phyloP scores from a whole-genome alignment of 2,888 invertebrate species.

The Ormyrus labotus region DNA sequence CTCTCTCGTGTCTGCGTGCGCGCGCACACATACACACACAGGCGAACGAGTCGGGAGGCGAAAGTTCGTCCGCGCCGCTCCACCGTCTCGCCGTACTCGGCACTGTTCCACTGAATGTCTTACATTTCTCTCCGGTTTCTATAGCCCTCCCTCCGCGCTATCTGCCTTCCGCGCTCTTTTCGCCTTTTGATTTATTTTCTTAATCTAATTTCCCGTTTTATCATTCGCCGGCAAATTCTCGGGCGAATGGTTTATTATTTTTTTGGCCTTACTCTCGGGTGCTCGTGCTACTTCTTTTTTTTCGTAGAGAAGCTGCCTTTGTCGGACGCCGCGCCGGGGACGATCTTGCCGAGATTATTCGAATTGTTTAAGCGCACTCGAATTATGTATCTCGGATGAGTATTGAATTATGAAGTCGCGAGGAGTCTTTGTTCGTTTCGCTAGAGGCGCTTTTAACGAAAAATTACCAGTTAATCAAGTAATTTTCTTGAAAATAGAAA shows the following conservation, averaged over 20 bases:
- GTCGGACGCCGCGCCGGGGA: background rate
- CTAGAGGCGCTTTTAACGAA: background rate
- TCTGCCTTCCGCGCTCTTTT: slow-evolving; percentile 36
- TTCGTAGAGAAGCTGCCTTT: background rate
- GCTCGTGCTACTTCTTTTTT: background rate
- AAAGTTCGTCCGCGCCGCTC: background rate
- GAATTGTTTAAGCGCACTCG: slow-evolving; percentile 41
- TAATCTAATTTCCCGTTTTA: slow-evolving; percentile 52
- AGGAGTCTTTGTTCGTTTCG: background rate
- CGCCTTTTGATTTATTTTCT: slow-evolving; percentile 50
- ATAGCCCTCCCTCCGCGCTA: background rate
- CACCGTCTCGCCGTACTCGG: slow-evolving; percentile 1
- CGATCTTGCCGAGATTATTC: slow-evolving; percentile 43
- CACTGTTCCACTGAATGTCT: slow-evolving; percentile 23
- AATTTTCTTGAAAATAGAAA: too few species aligned
- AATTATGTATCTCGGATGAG: slow-evolving; percentile 28
- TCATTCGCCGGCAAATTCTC: slow-evolving; percentile 36
- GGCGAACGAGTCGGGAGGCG: slow-evolving; percentile 10
- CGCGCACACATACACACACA: background rate
- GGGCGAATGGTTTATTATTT: slow-evolving; percentile 28
- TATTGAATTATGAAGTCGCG: slow-evolving; percentile 38
- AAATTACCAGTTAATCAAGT: too few species aligned
- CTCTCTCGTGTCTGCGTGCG: slow-evolving; percentile 12
- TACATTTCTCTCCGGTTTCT: background rate
- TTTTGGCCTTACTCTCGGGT: background rate